Conservation (phyloP, 2,797 vertebrate species). For the Mycteria americana region DNA sequence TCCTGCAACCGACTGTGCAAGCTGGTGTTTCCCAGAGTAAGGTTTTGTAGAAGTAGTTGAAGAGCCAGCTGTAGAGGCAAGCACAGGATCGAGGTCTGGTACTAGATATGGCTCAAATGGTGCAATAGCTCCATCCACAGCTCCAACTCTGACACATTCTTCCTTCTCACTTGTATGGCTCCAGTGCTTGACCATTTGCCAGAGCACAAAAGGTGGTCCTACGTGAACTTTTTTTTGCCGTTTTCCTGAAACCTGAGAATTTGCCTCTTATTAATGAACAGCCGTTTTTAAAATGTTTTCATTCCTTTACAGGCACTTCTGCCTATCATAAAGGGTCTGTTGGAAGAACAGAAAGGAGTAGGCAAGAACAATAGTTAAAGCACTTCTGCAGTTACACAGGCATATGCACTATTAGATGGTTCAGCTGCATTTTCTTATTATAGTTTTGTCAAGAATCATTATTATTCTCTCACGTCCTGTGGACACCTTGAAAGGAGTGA, state of each 20-base stretch:
- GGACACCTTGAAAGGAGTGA: slow-evolving; percentile 44
- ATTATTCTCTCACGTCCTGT: slow-evolving; percentile 29
- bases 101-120: neutral
- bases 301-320: neutral
- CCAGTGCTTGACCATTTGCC: neutral
- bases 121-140: neutral
- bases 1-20: neutral
- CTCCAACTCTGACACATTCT: neutral
- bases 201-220: neutral
- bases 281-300: neutral
- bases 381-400: neutral
- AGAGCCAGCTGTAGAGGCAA: neutral
- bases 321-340: neutral
- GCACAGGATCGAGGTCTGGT: neutral
- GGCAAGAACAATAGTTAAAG: neutral
- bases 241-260: neutral
- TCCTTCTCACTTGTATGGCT: neutral
- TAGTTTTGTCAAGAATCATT: slow-evolving; percentile 25
- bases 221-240: fast-evolving
- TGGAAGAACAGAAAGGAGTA: neutral
- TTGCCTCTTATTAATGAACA: neutral
- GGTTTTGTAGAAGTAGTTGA: neutral
- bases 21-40: neutral
- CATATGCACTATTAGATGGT: neutral
- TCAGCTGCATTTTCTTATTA: slow-evolving; percentile 14